phyloP scores from a whole-genome alignment of 2,888 invertebrate species.

The Aleiodes alternator region DNA sequence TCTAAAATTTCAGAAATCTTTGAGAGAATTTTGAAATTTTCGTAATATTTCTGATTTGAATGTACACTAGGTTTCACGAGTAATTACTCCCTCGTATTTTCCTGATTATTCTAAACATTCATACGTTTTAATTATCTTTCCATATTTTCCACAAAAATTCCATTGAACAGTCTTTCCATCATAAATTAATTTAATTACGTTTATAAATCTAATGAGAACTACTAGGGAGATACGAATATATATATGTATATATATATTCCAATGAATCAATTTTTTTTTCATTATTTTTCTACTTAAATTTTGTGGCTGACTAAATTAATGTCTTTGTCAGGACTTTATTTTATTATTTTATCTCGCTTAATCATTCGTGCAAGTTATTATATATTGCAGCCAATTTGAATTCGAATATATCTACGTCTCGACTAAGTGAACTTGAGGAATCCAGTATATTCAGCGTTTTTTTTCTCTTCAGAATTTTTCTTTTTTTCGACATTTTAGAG shows the following conservation, averaged over 20 bases:
- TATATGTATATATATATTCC: slow-evolving; percentile 30
- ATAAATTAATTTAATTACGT: slow-evolving; percentile 56
- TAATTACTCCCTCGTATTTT: too few relatives aligned
- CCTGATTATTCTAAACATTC: slow-evolving; percentile 61
- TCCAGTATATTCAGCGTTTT: neutral
- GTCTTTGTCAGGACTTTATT: slow-evolving; percentile 1
- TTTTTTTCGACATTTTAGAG: neutral
- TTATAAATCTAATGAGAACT: slow-evolving; percentile 49
- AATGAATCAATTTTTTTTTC: slow-evolving; percentile 3
- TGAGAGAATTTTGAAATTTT: too few relatives aligned
- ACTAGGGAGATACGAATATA: slow-evolving; percentile 43
- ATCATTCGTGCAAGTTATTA: slow-evolving; percentile 21
- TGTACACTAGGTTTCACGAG: too few relatives aligned
- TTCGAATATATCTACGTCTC: slow-evolving; percentile 44
- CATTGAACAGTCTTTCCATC: slow-evolving; percentile 57
- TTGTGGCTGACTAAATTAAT: slow-evolving; percentile 18
- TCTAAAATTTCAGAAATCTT: too few relatives aligned
- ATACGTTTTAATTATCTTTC: slow-evolving; percentile 53
- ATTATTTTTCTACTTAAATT: neutral
- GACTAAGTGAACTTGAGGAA: slow-evolving; percentile 14
- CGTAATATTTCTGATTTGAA: too few relatives aligned
- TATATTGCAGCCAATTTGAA: slow-evolving; percentile 48
- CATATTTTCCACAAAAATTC: slow-evolving; percentile 52
- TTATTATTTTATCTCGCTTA: slow-evolving; percentile 20
- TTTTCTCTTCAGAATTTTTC: neutral